Evolutionary conservation across 2,113 vertebrate genomes (phyloP), one percentile per base, ranked within the genome.

Genomic region (Cyphomyrus plagiostoma): DNA sequence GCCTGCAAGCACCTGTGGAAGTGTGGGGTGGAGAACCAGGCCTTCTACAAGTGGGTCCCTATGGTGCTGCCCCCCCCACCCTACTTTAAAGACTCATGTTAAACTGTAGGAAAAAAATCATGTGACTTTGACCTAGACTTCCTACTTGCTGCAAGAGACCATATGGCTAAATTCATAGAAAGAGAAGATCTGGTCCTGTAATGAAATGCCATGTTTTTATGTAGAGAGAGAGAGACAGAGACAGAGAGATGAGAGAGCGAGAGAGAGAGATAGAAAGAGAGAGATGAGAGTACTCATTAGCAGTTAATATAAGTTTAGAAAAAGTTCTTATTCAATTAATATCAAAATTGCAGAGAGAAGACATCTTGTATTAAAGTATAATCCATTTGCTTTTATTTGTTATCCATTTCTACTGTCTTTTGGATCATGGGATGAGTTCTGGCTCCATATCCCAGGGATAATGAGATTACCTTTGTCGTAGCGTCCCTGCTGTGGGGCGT

Each of bases 1-100:
- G 98, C 98, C 89, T 99, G 98, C 94, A 99, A 99, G 92, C 98
- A 99, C 93, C 96, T 99, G 90, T 99, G 98, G 98, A 99, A 99
- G 92, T 99, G 98, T 89, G 98, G 97, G 7, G 98, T 98, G 92
- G 98, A 99, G 94, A 99, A 99, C 93, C 98, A 99, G 93, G 98
- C 98, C 90, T 99, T 99, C 96, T 99, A 99, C 96, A 99, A 99
- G 98, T 99, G 95, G 91, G 98, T 95, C 89, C 11, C 2, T 23
- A n/a, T 26, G 6, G 21, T 3, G 23, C 58, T 35, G 7, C 4
- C 7, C 46, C 46, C 7, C 46, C 46, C 9, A 9, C 9, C 30
- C 66, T 15, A 35, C 66, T 74, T 74, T 35, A 30, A 74, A 30
- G 26, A 74, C n/a, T 30, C 26, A 13, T 23, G n/a, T 30, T 35